Evolutionary conservation across 2,113 vertebrate species (phyloP).

Genomic region (Hydrochoerus hydrochaeris): DNA sequence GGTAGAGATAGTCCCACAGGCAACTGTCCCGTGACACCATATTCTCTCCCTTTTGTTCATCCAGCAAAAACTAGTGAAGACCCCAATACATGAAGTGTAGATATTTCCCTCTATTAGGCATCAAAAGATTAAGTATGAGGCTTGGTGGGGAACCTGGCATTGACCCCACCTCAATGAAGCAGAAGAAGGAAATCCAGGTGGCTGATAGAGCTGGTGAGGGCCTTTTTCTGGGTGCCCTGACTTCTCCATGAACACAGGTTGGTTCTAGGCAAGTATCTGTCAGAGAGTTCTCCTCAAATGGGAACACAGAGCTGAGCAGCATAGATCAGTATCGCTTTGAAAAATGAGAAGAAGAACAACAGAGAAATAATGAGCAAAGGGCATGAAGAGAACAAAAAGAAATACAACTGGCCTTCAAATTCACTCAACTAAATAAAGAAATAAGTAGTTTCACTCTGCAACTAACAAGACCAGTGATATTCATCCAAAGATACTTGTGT

Average conservation of each 20-base stretch:
- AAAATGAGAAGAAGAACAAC: background rate
- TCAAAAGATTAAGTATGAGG: background rate
- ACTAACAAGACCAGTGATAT: too few species aligned
- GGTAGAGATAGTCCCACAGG: background rate
- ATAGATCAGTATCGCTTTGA: background rate
- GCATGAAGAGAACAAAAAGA: background rate
- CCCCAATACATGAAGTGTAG: background rate
- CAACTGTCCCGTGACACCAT: background rate
- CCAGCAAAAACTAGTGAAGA: background rate
- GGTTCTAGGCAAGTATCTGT: background rate
- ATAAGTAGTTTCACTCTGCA: background rate
- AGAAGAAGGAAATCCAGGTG: background rate
- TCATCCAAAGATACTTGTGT: background rate
- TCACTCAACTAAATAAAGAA: background rate
- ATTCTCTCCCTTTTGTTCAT: background rate
- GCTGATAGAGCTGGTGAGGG: fast-evolving
- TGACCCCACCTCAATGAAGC: background rate
- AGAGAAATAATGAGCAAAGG: background rate
- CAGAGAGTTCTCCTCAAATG: background rate
- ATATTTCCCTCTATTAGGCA: too few species aligned
- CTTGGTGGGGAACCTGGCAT: background rate
- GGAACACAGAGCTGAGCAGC: background rate
- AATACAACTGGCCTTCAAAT: background rate
- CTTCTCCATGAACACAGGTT: background rate
- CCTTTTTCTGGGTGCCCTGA: background rate